Conservation (phyloP, 1,140 invertebrate species). For the Holcopasites calliopsidis region DNA sequence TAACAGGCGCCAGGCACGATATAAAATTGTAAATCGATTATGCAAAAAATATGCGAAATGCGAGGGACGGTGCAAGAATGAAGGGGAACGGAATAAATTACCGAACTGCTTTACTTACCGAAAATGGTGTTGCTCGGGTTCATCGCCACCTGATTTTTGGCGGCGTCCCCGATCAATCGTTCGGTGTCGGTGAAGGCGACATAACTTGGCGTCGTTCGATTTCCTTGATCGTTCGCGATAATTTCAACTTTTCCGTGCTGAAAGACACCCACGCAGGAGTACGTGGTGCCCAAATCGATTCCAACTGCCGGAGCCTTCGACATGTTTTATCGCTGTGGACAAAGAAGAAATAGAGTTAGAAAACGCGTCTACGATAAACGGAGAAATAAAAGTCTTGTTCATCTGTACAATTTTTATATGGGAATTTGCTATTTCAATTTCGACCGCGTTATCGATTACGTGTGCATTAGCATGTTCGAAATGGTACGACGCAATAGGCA, state of each 20-base stretch:
- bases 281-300: slow-evolving; percentile 89
- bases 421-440: background rate
- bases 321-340: slow-evolving; percentile 49
- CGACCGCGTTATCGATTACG: background rate
- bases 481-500: slow-evolving; percentile 9
- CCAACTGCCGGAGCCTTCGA: slow-evolving; percentile 82
- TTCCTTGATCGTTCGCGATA: slow-evolving; percentile 95
- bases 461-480: background rate
- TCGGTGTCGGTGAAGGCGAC: slow-evolving; percentile 95
- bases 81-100: background rate
- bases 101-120: slow-evolving; percentile 69
- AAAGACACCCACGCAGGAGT: slow-evolving; percentile 90
- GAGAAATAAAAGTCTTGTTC: background rate
- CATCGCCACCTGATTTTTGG: slow-evolving; percentile 88
- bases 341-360: background rate
- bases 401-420: background rate
- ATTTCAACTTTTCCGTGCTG: slow-evolving; percentile 94
- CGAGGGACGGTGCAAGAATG: too few species aligned
- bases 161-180: slow-evolving; percentile 91
- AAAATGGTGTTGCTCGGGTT: slow-evolving; percentile 89
- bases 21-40: background rate
- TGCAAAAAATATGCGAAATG: too few species aligned
- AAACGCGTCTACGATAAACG: background rate
- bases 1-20: background rate
- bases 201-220: slow-evolving; percentile 93